Evolutionary conservation across 2,113 vertebrate genomes (phyloP).

Genomic region (Oncorhynchus keta): DNA sequence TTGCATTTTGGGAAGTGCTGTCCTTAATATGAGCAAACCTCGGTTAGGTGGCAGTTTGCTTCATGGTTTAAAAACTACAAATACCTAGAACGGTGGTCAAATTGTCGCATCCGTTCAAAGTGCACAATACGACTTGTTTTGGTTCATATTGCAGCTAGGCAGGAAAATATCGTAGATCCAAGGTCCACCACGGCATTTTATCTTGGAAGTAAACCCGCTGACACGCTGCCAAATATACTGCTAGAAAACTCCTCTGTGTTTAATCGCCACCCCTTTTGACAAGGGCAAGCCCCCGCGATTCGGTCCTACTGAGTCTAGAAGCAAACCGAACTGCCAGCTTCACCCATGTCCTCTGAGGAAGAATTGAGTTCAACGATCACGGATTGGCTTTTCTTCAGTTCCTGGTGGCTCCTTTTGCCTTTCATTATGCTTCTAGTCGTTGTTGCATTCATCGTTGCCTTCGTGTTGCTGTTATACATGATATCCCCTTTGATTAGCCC

Average conservation of each 20-base stretch:
- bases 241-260: constrained; percentile 26
- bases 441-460: constrained; percentile 84
- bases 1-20: too few species aligned
- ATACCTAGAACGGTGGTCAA: too few species aligned
- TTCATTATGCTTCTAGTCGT: constrained; percentile 84
- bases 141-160: constrained; percentile 43
- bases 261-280: constrained; percentile 22
- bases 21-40: too few species aligned
- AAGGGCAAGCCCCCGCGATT: constrained; percentile 27
- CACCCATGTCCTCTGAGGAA: constrained; percentile 74
- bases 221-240: constrained; percentile 14
- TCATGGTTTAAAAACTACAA: too few species aligned
- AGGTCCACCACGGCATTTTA: constrained; percentile 33
- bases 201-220: constrained; percentile 15
- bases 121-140: constrained; percentile 67
- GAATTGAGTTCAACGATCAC: constrained; percentile 58
- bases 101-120: constrained; percentile 1
- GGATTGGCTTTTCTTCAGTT: constrained; percentile 64
- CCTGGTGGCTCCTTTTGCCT: constrained; percentile 74
- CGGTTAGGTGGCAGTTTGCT: too few species aligned
- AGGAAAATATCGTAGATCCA: constrained; percentile 40
- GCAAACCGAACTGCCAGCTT: constrained; percentile 61
- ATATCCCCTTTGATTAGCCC: constrained; percentile 91
- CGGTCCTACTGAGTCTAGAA: constrained; percentile 28
- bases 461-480: constrained; percentile 91